Evolutionary conservation across 2,113 vertebrate genomes (phyloP), one percentile per base, ranked within the genome.

Genomic region (Symphodus melops): DNA sequence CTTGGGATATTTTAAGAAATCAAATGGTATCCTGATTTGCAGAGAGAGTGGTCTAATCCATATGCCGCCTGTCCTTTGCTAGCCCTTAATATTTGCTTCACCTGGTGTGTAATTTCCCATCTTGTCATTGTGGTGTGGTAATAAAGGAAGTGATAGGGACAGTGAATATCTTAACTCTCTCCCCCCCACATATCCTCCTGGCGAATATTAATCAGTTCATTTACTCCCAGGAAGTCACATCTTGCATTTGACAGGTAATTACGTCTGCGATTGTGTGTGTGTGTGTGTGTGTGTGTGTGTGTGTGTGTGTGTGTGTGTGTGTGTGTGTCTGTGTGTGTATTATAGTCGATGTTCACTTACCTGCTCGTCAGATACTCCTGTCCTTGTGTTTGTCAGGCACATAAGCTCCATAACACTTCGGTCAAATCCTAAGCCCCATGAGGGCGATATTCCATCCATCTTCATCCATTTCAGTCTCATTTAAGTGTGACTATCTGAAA

Each of bases 161-260:
- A 17, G 69, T 59, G 77, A 84, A 85, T 83, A 90, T 91, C 80
- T 84, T 66, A 86, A 83, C 81, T 68, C 28, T 51, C 21, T 48
- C 58, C 37, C 23, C 3, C 28, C 28, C 28, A 4, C 28, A 33
- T 17, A 1, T 66, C 79, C 42, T 72, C 59, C 63, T 36, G 57
- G 17, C 62, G 52, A 89, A 90, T 91, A 90, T 90, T 86, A 91
- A 92, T 92, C 84, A 88, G 61, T 82, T 89, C 54, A 89, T 91
- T 89, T 90, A 85, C 88, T 83, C 64, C 52, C 75, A 89, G 88
- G 76, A 84, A 90, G 84, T 84, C 88, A 69, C 60, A 79, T 87
- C 74, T 82, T 61, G 58, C 74, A 65, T 77, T 79, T 91, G 92
- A 91, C 92, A 93, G 89, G 88, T 88, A 86, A 92, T 93, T 92